Base-by-base conservation (phyloP, 2,113 vertebrate genomes). In the Jaculus jaculus region DNA sequence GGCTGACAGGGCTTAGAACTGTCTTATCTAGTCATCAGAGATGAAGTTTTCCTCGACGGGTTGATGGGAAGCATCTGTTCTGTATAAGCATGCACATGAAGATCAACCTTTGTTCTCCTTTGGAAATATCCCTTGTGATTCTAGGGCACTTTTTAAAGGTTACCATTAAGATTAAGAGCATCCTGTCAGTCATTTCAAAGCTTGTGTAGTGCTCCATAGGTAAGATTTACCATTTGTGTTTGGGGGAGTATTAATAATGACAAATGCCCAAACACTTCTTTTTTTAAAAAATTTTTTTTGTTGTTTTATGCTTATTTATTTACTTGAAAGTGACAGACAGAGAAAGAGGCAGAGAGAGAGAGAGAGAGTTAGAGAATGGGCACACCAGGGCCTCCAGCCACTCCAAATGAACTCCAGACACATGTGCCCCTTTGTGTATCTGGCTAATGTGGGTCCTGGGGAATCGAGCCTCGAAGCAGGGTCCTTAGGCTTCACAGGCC, bases 131-230 rank as follows among this genome's bases (percentile, higher is more conserved):
- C 77, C n/a, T 79, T 75, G 20, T 58, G 84, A 5, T 69, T 96
- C 37, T 82, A 88, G 12, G 28, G 39, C 60, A 88, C 0, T 42
- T 16, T 16, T 3, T 66, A 58, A 88, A 72, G 21, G 39, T 88
- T 72, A 66, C 11, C 73, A 61, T 51, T 95, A 84, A 66, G 54
- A 84, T 73, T 51, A 63, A 90, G 26, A 91, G 6, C 74, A 86
- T 84, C 37, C 15, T 37, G 47, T 37, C 42, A 77, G 42, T 68
- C 60, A 85, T 37, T 75, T 32, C 80, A 20, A 84, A 75, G 37
- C 66, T 7, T 60, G 28, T 47, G 9, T 32, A n/a, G 58, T 93
- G 78, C 87, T 18, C 77, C 24, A 69, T 4, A 54, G 34, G 63
- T 3, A 15, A 32, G 5, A 60, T 92, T 94, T 66, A 32, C 66